Base-by-base conservation (phyloP, 2,113 vertebrate species). In the Chaetorhynchus papuensis region DNA sequence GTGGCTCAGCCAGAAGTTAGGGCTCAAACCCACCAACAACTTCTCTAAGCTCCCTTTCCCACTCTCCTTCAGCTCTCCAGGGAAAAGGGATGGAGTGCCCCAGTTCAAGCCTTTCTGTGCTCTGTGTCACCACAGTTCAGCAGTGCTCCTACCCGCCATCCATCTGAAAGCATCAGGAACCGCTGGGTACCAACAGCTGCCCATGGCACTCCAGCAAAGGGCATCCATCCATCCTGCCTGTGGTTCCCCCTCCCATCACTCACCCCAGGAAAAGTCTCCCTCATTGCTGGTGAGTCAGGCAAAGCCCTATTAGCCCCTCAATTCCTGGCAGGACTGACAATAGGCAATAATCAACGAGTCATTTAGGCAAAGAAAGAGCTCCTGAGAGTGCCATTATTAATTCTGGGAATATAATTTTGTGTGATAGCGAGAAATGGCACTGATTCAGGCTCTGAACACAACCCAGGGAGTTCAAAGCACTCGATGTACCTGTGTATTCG, bases 391-490 rank as follows among this genome's bases (percentile, higher is more conserved):
- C 15, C 71, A 44, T 33, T 88, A 87, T 90, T 94, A 93, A 95
- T 97, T 97, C 91, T 27, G 80, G 87, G 92, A 87, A 96, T 64
- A 89, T 63, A 71, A 93, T 96, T 89, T 86, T 27, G 81, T 85
- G 52, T 70, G 50, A 37, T 64, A 70, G 33, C 0, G 4, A 84
- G 96, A 95, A 95, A 87, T 49, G 6, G 17, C 53, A n/a, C 86
- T 53, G 61, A 68, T 93, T 87, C 88, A 70, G 80, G 42, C 80
- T 87, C 94, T 93, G 54, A 64, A 54, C 19, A 63, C 52, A 33
- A 33, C 15, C 31, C 37, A 30, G 6, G 1, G 83, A 72, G 72
- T n/a, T 89, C 81, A 86, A 28, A 66, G 61, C 50, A 83, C 60
- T 44, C 4, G 6, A 0, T 4, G 76, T 75, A 54, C 31, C 13